Evolutionary conservation across 2,888 invertebrate genomes (phyloP), one percentile per base, ranked within the genome.

Genomic region (Ligdia adustata): DNA sequence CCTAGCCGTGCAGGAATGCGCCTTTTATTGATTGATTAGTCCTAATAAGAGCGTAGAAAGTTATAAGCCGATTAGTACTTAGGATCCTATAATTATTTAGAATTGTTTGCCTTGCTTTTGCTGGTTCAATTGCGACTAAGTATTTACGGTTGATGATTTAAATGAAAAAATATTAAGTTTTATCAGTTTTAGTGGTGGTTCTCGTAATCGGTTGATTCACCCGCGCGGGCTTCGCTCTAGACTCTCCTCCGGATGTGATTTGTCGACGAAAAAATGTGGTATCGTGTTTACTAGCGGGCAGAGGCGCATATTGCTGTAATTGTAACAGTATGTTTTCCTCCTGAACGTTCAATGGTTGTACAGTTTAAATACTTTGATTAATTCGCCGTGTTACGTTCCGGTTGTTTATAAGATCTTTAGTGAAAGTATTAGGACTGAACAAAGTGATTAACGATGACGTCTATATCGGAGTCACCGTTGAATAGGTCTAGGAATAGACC

Each of bases 191-290:
- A 73, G 64, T 61, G 64, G 64, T 73, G 69, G 65, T 72, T 57
- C 60, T 69, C 64, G 80, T 80, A 80, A 80, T 80, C 79, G 69
- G 72, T 78, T 85, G 85, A 87, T 77, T 87, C 86, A 86, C 74
- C 65, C 75, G 75, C 66, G 58, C 72, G 67, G 62, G 74, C 75
- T 74, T 69, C 72, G 68, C 69, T 70, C 65, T n/a, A n/a, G 63
- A 53, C 70, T 78, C 76, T 78, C 75, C 82, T 84, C 84, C 90
- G 90, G 90, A 89, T 89, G 84, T 87, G 89, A 87, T 88, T 88
- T 87, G 88, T 84, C 85, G 85, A 82, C 79, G 78, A 78, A 84
- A 87, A 83, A 82, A 83, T 85, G 87, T 84, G 79, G 80, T 84
- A 88, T 89, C 86, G 76, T 78, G 64, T 75, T 75, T 72, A 79